These are phyloP conservation scores for Neomorphus geoffroyi DNA, from an alignment of 2,797 vertebrate genomes.

Conservation along the genomic window DNA sequence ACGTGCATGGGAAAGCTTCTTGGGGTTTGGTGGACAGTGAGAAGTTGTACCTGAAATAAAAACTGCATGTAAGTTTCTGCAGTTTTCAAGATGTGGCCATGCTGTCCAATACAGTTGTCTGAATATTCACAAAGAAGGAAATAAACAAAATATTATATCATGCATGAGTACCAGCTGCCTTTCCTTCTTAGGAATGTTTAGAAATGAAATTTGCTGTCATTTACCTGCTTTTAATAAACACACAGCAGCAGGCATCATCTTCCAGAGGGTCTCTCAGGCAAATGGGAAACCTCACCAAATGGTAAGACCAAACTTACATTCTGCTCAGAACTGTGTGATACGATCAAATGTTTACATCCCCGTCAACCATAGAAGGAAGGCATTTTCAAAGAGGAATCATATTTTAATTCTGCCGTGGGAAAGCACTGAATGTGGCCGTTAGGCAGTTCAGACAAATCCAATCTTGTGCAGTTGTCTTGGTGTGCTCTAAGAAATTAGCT, in stretches of 20 bases:
- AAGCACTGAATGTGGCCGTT: not conserved
- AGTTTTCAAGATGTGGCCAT: not conserved
- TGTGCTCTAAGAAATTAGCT: conserved; percentile 1
- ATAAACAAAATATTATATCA: not conserved
- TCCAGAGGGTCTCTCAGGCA: not conserved
- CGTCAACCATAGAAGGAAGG: not conserved
- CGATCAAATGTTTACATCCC: not conserved
- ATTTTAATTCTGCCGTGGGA: not conserved
- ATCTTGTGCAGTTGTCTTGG: not conserved
- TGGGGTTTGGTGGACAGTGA: not conserved
- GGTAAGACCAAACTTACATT: not conserved
- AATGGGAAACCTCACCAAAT: not conserved
- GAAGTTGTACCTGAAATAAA: not conserved
- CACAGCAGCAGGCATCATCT: not conserved
- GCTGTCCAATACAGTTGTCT: not conserved
- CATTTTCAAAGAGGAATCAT: conserved; percentile 13
- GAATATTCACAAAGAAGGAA: not conserved
- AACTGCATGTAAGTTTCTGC: not conserved
- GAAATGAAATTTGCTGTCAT: not conserved
- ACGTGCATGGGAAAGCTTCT: not conserved
- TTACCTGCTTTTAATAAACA: not conserved
- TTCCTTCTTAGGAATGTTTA: not conserved
- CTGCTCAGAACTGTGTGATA: not conserved
- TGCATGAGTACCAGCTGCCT: not conserved
- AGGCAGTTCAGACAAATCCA: not conserved